Evolutionary conservation across 2,888 invertebrate genomes (phyloP).

Genomic region (Brachypterus glaber): DNA sequence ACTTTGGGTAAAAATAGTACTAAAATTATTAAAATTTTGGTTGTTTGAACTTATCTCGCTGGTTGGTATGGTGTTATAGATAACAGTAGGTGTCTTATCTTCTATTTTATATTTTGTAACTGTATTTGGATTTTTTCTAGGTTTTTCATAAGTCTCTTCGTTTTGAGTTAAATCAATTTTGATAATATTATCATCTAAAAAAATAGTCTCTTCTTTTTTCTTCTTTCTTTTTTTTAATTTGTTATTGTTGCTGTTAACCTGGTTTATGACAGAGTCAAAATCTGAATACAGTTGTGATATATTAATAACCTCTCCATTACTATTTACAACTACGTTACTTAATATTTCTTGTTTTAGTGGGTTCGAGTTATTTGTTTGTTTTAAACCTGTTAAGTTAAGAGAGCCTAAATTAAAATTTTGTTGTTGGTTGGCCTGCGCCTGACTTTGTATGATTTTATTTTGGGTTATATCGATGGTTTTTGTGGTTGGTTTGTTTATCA

Average conservation of each 20-base stretch:
- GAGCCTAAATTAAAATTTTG: conserved; percentile 32
- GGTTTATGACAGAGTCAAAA: conserved; percentile 28
- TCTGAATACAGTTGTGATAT: conserved; percentile 30
- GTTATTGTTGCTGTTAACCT: conserved; percentile 6
- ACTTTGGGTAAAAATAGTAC: conserved; percentile 13
- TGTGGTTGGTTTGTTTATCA: conserved; percentile 14
- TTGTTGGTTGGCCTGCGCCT: conserved; percentile 17
- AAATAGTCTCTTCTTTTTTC: background rate
- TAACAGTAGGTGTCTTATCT: conserved; percentile 26
- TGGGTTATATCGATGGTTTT: conserved; percentile 17
- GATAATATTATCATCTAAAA: conserved; percentile 24
- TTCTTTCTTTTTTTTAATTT: conserved; percentile 7
- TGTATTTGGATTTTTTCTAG: conserved; percentile 7
- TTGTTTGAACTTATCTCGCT: too few species aligned
- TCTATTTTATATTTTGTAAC: conserved; percentile 12
- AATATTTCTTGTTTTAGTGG: conserved; percentile 22
- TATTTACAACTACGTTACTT: conserved; percentile 34
- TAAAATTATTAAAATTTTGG: conserved; percentile 23
- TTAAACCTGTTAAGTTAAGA: conserved; percentile 28
- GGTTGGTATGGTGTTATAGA: conserved; percentile 28
- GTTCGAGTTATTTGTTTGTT: conserved; percentile 27
- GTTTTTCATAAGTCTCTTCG: conserved; percentile 12
- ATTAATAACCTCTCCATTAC: conserved; percentile 36
- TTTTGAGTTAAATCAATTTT: conserved; percentile 33
- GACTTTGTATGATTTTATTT: conserved; percentile 12